Evolutionary conservation across 2,888 invertebrate genomes (phyloP), one percentile per base, ranked within the genome.

Genomic region (Lutraria lutraria): DNA sequence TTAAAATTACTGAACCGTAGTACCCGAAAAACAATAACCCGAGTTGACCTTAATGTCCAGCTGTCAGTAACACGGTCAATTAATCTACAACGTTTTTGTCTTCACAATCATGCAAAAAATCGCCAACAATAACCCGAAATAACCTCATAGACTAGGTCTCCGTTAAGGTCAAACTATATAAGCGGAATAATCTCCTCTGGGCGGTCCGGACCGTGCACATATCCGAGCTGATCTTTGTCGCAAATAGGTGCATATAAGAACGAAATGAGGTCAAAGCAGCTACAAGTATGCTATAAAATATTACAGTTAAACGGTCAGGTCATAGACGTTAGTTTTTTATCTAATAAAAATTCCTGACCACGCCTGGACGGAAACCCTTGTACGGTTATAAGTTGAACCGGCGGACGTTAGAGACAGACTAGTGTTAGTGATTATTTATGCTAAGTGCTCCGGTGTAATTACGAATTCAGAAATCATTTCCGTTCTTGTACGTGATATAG

Each of bases 311-410:
- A 56, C 56, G 79, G 29, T 60, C 85, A 80, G 80, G 85, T 85
- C 85, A 54, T 21, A 80, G 72, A 29, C 15, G 79, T 60, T 15
- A 29, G n/a, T 84, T 79, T 88, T 87, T 88, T 88, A 80, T 63
- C 56, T 80, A 83, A 88, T 88, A 88, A 88, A 88, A 83, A 84
- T 88, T 88, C 83, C 87, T 29, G 81, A 79, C 83, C 79, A 54
- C 83, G 83, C 83, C 87, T 52, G 80, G 25, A 21, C 52, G 34
- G 31, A 56, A 56, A 60, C 54, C 21, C 12, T 60, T 34, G 80
- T 34, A 80, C 85, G 85, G 85, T 85, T 80, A 85, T 79, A 31
- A 79, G 85, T 85, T 85, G 53, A 85, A 34, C 10, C 29, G 56
- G 54, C 56, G 56, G 60, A 68, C 84, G 76, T 76, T 1, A 15